Evolutionary conservation across 1,140 invertebrate genomes (phyloP), one percentile per base, ranked within the genome.

Genomic region (Chlorops oryzae): DNA sequence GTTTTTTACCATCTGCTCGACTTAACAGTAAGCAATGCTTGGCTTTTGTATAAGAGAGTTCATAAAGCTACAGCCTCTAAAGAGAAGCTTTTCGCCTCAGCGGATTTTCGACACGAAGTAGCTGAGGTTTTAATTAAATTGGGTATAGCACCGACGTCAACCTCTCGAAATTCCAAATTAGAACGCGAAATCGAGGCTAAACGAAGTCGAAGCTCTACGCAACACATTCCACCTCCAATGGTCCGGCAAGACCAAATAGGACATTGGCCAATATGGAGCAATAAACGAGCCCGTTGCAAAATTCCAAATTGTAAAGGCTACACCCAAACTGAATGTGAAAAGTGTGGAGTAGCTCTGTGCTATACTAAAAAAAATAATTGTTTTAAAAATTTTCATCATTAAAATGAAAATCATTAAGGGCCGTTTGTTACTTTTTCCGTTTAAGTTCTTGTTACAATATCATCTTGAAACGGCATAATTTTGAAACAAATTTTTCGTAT

Each of bases 41-140:
- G 62, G 59, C 25, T 69, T 20, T 50, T 69, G 15, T 62, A 60
- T 39, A 59, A 59, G 54, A 55, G 55, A 59, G 54, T 64, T 17
- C 52, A 35, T 45, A 52, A 52, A 47, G 42, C 45, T 18, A 59
- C 54, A 43, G 24, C 25, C 18, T 37, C 38, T 10, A 15, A 13
- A 3, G 27, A 46, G 10, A 46, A 37, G 27, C 5, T 22, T 12
- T 21, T 47, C 17, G n/a, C 12, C 23, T 50, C 22, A 48, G 55
- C 60, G 42, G 52, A 59, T 55, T 62, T 61, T 58, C 54, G 57
- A 24, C 42, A 54, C 12, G 51, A 64, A 17, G 50, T 62, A 47
- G 63, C 54, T 15, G 34, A 35, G 21, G 51, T 54, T 27, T n/a
- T n/a, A n/a, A n/a, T 50, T 63, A 39, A 39, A 39, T 20, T 39